Conservation (phyloP, 2,888 invertebrate species). For the Cantharis rufa region DNA sequence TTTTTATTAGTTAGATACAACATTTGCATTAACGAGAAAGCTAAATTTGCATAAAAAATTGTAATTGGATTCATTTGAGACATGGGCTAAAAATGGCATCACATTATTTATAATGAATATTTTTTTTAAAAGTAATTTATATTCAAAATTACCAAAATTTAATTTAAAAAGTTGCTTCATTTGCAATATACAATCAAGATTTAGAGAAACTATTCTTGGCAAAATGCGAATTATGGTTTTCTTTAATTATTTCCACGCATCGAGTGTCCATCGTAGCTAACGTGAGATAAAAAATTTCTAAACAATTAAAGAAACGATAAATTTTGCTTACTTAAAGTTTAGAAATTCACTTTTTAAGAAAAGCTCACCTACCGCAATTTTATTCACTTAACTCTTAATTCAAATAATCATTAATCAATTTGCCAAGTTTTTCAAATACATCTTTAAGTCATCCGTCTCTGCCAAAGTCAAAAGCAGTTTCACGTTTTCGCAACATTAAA, state of each 20-base stretch:
- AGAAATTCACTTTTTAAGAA: not conserved
- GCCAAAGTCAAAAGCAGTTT: not conserved
- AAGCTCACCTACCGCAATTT: not conserved
- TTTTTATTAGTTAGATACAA: constrained; percentile 6
- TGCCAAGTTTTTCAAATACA: not conserved
- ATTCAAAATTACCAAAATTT: not conserved
- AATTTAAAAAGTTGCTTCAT: not conserved
- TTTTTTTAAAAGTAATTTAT: not conserved
- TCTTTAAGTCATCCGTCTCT: constrained; percentile 2
- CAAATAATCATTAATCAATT: constrained; percentile 1
- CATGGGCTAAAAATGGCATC: not conserved
- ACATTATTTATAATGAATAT: not conserved
- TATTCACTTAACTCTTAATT: not conserved
- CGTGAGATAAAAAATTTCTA: not conserved
- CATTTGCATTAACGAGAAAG: constrained; percentile 14
- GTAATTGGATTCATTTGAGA: not conserved
- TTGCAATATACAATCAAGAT: not conserved
- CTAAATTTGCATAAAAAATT: constrained; percentile 14
- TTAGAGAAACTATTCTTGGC: too few species aligned
- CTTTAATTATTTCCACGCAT: not conserved
- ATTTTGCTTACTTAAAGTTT: not conserved
- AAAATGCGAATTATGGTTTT: not conserved
- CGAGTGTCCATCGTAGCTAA: not conserved
- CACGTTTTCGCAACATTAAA: not conserved
- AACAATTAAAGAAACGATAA: not conserved